Conservation (phyloP, 2,113 vertebrate genomes). For the Craseonycteris thonglongyai region DNA sequence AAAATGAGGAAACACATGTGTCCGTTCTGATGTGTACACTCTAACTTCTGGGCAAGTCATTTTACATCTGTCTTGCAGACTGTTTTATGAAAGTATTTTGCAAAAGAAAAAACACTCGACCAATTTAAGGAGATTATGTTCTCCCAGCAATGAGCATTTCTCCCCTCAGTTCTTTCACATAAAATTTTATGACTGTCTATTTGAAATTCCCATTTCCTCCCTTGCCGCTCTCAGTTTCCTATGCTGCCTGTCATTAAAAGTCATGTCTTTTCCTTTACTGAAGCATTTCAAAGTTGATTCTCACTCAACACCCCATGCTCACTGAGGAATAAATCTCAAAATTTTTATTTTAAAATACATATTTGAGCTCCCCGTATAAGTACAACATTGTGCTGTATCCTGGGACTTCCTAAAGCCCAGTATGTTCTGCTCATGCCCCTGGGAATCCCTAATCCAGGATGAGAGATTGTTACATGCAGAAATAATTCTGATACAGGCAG, state of each 20-base stretch:
- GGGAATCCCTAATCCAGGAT: neutral
- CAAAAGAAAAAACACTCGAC: neutral
- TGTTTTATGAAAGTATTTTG: neutral
- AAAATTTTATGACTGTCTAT: neutral
- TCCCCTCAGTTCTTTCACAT: neutral
- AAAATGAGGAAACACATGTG: neutral
- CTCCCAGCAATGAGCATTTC: neutral
- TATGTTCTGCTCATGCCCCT: neutral
- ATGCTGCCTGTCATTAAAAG: neutral
- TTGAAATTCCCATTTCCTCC: neutral
- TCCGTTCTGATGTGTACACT: neutral
- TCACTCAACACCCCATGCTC: neutral
- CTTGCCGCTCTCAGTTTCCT: neutral
- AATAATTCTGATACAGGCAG: neutral
- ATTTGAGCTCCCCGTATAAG: neutral
- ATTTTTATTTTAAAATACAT: neutral
- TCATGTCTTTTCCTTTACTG: neutral
- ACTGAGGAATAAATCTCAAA: neutral
- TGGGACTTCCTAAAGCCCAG: accelerated
- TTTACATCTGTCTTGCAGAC: neutral
- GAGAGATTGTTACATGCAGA: neutral
- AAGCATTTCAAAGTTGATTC: neutral
- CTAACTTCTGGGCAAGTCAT: neutral
- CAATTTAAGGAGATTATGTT: neutral
- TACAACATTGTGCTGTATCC: neutral